phyloP scores from a whole-genome alignment of 2,113 vertebrate genomes.

The Oplegnathus fasciatus region DNA sequence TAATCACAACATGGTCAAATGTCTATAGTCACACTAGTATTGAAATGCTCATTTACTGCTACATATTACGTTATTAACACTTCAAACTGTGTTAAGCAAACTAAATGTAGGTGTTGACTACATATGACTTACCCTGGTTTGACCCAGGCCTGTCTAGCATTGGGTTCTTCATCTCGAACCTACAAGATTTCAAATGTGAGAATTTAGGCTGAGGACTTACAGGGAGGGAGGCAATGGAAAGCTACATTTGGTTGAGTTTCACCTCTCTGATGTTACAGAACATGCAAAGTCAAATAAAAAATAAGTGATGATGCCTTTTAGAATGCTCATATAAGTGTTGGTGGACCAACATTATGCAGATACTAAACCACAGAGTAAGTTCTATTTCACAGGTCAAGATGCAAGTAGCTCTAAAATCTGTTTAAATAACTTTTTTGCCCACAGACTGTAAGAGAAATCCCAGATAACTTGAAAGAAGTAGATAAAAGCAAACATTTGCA shows the following conservation, averaged over 20 bases:
- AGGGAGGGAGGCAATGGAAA: constrained; percentile 1
- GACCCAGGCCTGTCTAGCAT: constrained; percentile 89
- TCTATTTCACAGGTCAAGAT: background rate
- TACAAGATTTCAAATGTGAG: constrained; percentile 38
- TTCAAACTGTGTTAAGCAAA: background rate
- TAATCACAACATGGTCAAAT: background rate
- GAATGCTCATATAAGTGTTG: too few relatives aligned
- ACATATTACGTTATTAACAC: background rate
- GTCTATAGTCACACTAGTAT: background rate
- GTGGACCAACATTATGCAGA: background rate
- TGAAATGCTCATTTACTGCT: background rate
- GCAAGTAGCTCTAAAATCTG: background rate
- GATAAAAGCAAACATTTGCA: constrained; percentile 2
- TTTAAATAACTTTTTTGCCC: background rate
- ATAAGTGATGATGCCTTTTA: background rate
- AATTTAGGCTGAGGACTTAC: background rate
- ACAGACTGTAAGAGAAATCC: background rate
- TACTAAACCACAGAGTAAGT: background rate
- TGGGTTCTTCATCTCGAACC: constrained; percentile 82
- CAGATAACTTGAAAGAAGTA: background rate
- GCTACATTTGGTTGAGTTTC: constrained; percentile 78
- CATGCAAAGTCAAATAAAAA: constrained; percentile 47
- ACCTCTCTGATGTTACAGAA: constrained; percentile 67
- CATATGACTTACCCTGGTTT: constrained; percentile 90
- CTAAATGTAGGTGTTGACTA: background rate